Conservation (phyloP, 2,113 vertebrate species). For the Brachyhypopomus gauderio region DNA sequence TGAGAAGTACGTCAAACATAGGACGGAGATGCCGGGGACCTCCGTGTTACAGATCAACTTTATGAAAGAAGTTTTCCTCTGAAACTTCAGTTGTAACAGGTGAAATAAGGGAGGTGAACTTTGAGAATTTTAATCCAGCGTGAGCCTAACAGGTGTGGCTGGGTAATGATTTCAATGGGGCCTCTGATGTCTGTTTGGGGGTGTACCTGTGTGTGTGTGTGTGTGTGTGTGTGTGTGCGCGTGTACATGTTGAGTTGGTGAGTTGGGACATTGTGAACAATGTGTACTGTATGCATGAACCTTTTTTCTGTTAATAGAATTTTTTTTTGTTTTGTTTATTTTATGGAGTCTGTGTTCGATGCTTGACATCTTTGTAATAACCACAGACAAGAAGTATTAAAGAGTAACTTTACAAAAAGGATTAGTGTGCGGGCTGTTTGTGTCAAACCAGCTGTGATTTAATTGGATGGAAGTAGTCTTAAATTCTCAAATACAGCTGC, state of each 20-base stretch:
- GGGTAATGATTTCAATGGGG: neutral
- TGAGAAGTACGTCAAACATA: neutral
- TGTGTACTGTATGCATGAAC: slow-evolving; percentile 30
- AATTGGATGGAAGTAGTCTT: neutral
- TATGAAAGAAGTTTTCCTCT: neutral
- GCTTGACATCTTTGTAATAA: slow-evolving; percentile 65
- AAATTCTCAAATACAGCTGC: neutral
- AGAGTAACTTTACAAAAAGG: slow-evolving; percentile 58
- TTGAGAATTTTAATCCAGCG: neutral
- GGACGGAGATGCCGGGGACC: neutral
- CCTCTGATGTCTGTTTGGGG: neutral
- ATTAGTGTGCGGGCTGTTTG: neutral
- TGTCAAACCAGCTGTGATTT: neutral
- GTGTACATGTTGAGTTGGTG: neutral
- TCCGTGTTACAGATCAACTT: neutral
- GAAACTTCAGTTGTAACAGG: neutral
- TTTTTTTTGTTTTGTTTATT: slow-evolving; percentile 42
- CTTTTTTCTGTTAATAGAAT: slow-evolving; percentile 29
- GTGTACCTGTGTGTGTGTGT: slow-evolving; percentile 4
- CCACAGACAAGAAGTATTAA: slow-evolving; percentile 66
- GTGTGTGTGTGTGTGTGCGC: slow-evolving; percentile 33
- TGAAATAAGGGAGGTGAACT: neutral
- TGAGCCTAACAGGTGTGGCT: neutral
- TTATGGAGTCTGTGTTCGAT: slow-evolving; percentile 58
- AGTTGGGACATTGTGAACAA: slow-evolving; percentile 16